Evolutionary conservation across 2,797 vertebrate species (phyloP), one percentile per base, ranked within the genome.

Genomic region (Cossypha caffra): DNA sequence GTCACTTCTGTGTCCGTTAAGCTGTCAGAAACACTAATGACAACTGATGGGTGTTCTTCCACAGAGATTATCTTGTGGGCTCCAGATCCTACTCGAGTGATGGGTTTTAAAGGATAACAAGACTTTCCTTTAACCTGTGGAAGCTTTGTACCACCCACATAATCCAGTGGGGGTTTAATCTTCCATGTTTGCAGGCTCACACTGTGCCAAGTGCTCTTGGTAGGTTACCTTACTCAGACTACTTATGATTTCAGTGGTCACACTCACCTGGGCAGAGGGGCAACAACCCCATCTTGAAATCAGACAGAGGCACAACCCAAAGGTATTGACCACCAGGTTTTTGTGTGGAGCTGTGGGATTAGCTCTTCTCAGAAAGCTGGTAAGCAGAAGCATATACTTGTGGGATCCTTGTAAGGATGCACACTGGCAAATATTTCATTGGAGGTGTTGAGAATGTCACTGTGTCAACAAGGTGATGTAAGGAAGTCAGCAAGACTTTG

Each of bases 1-100:
- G 90, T 95, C 95, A 73, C 73, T 96, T 97, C 93, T 85, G 77
- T 78, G 73, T 75, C 83, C 0, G 3, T 90, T 96, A 79, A 90
- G 52, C 37, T 92, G 66, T 69, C 86, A 90, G 79, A 73, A 55
- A 82, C 18, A 10, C 83, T 95, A 86, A 96, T 63, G 77, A 35
- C 90, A 95, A 88, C 35, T 88, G 95, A 95, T 81, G 85, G 80
- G 47, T 84, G 47, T 62, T 84, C 87, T 63, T 93, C 83, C 66
- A 86, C 48, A 52, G 77, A 93, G 58, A 57, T 52, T 81, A 83
- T 72, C n/a, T 66, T 55, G 8, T 86, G 66, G 38, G 58, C 21
- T 68, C n/a, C 48, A 58, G 43, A 68, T 91, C 17, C 31, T 57
- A 24, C 58, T 35, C 35, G 45, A 19, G 51, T 24, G 28, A 9